Conservation (phyloP, 2,113 vertebrate genomes). For the Ciconia boyciana region DNA sequence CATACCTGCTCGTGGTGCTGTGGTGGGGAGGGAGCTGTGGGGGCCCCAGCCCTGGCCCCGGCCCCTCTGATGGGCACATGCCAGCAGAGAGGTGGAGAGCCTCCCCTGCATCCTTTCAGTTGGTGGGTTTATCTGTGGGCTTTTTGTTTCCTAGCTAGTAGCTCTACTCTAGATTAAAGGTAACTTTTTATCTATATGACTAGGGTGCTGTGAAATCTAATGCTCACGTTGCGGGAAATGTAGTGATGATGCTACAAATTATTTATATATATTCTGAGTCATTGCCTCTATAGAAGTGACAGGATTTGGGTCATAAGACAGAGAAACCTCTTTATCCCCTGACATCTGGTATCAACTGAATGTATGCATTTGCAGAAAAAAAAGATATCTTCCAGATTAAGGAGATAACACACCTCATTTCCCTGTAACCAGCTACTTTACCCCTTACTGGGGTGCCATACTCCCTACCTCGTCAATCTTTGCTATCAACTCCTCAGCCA, state of each 20-base stretch:
- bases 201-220: not conserved
- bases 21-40: not conserved
- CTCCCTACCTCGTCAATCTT: not conserved
- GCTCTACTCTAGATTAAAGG: not conserved
- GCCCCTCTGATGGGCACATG: not conserved
- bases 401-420: not conserved
- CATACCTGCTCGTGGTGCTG: not conserved
- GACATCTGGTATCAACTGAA: not conserved
- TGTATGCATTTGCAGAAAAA: not conserved
- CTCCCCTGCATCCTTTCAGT: not conserved
- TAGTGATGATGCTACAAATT: not conserved
- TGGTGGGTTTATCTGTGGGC: not conserved
- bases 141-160: not conserved
- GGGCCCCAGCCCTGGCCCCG: fast-evolving
- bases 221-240: fast-evolving
- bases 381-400: not conserved
- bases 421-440: not conserved
- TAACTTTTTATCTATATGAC: not conserved
- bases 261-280: not conserved
- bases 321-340: not conserved
- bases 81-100: not conserved
- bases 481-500: not conserved
- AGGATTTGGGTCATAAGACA: not conserved
- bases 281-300: not conserved
- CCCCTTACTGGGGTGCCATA: not conserved